These are phyloP conservation scores for Mola mola DNA, from an alignment of 2,113 vertebrate species.

Conservation along the genomic window DNA sequence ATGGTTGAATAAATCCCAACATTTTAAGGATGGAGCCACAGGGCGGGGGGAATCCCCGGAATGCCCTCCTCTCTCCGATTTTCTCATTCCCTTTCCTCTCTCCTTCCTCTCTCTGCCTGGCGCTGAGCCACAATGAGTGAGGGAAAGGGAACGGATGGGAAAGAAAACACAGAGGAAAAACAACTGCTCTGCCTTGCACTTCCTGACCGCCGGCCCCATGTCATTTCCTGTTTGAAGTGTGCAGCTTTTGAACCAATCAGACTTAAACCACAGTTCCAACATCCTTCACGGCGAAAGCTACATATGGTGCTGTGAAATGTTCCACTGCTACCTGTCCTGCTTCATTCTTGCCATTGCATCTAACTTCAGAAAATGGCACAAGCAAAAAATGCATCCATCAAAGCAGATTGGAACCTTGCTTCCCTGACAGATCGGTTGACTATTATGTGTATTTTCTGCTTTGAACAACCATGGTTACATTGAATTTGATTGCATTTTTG, in stretches of 20 bases:
- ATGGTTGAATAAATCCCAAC: too few species aligned
- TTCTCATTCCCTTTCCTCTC: constrained; percentile 38
- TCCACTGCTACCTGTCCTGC: constrained; percentile 22
- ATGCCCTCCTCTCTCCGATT: constrained; percentile 20
- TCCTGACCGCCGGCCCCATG: constrained; percentile 62
- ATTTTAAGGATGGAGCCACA: too few species aligned
- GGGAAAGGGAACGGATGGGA: constrained; percentile 55
- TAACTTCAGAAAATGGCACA: neutral
- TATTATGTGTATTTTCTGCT: too few species aligned
- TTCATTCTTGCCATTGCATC: neutral
- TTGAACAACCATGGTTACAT: too few species aligned
- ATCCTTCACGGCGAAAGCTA: constrained; percentile 24
- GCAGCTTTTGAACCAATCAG: constrained; percentile 44
- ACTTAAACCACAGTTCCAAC: constrained; percentile 4
- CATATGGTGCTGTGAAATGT: neutral
- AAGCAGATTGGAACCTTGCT: too few species aligned
- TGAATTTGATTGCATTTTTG: too few species aligned
- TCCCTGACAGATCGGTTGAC: too few species aligned
- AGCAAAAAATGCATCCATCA: too few species aligned
- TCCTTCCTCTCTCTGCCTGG: constrained; percentile 36
- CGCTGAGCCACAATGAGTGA: constrained; percentile 19
- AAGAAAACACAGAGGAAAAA: constrained; percentile 65
- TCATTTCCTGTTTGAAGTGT: constrained; percentile 66
- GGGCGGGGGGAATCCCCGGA: constrained; percentile 15
- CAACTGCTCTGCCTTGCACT: constrained; percentile 42